Conservation (phyloP, 1,140 invertebrate species). For the Popillia japonica region DNA sequence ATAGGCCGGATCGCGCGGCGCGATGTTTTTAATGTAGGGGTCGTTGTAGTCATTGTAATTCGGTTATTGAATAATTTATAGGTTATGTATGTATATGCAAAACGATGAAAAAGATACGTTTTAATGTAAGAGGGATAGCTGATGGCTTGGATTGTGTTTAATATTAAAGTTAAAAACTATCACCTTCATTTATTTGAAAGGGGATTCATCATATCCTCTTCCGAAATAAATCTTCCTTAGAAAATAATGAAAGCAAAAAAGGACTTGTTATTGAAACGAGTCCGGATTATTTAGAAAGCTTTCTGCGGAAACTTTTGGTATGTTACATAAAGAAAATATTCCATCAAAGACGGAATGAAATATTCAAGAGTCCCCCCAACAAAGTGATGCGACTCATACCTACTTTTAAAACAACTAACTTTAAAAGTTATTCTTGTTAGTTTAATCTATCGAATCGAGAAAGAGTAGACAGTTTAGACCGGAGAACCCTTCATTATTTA, state of each 20-base stretch:
- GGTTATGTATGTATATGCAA: constrained; percentile 13
- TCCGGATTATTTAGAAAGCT: constrained; percentile 28
- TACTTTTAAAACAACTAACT: constrained; percentile 38
- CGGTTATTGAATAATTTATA: constrained; percentile 28
- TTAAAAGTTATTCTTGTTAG: constrained; percentile 39
- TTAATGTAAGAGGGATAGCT: too few species aligned
- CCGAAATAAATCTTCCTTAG: not conserved
- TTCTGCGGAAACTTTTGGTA: constrained; percentile 4
- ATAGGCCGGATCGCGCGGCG: constrained; percentile 14
- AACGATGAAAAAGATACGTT: too few species aligned
- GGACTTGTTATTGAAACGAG: not conserved
- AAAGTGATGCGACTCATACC: constrained; percentile 34
- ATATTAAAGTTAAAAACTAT: too few species aligned
- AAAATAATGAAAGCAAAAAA: not conserved
- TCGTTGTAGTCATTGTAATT: constrained; percentile 33
- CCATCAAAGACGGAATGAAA: constrained; percentile 25
- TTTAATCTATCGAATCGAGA: constrained; percentile 36
- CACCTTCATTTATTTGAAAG: too few species aligned
- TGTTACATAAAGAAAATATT: constrained; percentile 26
- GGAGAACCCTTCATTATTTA: constrained; percentile 33
- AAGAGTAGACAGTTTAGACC: constrained; percentile 32
- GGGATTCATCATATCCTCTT: not conserved
- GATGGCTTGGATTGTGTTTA: too few species aligned
- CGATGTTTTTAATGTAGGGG: constrained; percentile 35
- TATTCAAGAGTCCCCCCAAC: constrained; percentile 33